Evolutionary conservation across 1,140 invertebrate species (phyloP), one percentile per base, ranked within the genome.

Genomic region (Penaeus japonicus): DNA sequence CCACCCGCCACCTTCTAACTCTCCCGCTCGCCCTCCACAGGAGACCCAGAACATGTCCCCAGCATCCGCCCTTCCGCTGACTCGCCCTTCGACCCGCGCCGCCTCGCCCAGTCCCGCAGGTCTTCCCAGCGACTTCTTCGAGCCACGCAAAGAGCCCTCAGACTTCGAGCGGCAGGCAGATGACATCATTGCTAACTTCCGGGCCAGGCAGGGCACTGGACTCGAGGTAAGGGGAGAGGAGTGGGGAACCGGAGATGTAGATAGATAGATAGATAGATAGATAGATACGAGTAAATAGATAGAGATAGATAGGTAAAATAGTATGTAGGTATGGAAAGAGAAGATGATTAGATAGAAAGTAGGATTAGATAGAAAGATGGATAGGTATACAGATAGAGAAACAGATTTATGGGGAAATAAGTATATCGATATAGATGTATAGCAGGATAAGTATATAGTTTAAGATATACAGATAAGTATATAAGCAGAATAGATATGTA

Each of bases 111-210:
- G 73, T 59, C 62, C 62, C 32, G 5, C n/a, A 32, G 35, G 32
- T 27, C 39, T 47, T 62, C 59, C 78, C 89, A 85, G 85, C 80
- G 80, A 85, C 73, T 89, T 87, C 90, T 89, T 83, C 90, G 89
- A 86, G 47, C 89, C 86, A 53, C 85, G 86, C 53, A 57, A 79
- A 65, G 70, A 59, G 73, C 85, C 83, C 81, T 39, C 89, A 15
- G 90, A 89, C 70, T 80, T 91, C 73, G 90, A 91, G 89, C 89
- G 89, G 32, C 87, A 91, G 83, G 89, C 89, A 1, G 90, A 90
- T 35, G 90, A 90, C 73, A 90, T 90, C 88, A 90, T 90, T 59
- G 90, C 90, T 39, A 90, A 90, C 78, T 90, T 90, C 90, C 83
- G 90, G 15, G 90, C 90, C 86, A 87, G 90, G 77, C 89, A 89